Percentiles rank a stretch among this genome's conserved stretches.
Evolutionary conservation across 1,140 invertebrate genomes (phyloP).

Genomic region (Lethrus apterus): DNA sequence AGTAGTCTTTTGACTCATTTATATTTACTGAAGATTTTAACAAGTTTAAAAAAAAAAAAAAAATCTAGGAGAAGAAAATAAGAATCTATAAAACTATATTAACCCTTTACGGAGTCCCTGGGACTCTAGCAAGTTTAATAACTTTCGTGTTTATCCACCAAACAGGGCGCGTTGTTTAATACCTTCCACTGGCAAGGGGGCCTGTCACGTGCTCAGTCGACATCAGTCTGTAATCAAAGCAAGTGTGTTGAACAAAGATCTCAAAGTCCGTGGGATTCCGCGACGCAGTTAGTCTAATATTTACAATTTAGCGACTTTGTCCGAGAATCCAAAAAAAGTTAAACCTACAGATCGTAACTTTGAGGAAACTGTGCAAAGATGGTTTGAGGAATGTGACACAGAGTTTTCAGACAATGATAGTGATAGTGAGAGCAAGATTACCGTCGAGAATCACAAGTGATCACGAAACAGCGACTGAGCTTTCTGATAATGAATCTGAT

Average conservation of each 20-base stretch:
- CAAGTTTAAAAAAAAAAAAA: neutral
- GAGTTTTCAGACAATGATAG: slow-evolving; percentile 9
- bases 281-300: slow-evolving; percentile 15
- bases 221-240: slow-evolving; percentile 13
- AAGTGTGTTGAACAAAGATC: slow-evolving; percentile 10
- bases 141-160: slow-evolving; percentile 3
- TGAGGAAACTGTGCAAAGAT: slow-evolving; percentile 7
- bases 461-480: slow-evolving; percentile 12
- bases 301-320: slow-evolving; percentile 14
- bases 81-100: neutral
- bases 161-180: slow-evolving; percentile 4
- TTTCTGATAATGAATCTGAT: slow-evolving; percentile 11
- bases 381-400: neutral
- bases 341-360: slow-evolving; percentile 13
- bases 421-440: slow-evolving; percentile 11
- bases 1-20: neutral
- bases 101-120: slow-evolving; percentile 3
- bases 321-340: slow-evolving; percentile 11
- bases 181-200: slow-evolving; percentile 8
- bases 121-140: slow-evolving; percentile 14
- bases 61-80: neutral
- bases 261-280: slow-evolving; percentile 14
- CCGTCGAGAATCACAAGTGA: slow-evolving; percentile 11
- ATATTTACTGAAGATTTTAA: neutral
- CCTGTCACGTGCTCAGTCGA: slow-evolving; percentile 10